A percentile compares a stretch with the other conserved stretches of the same genome.
These are phyloP conservation scores for Sporophila hypoxantha DNA, from an alignment of 2,113 vertebrate genomes.

Conservation along the genomic window DNA sequence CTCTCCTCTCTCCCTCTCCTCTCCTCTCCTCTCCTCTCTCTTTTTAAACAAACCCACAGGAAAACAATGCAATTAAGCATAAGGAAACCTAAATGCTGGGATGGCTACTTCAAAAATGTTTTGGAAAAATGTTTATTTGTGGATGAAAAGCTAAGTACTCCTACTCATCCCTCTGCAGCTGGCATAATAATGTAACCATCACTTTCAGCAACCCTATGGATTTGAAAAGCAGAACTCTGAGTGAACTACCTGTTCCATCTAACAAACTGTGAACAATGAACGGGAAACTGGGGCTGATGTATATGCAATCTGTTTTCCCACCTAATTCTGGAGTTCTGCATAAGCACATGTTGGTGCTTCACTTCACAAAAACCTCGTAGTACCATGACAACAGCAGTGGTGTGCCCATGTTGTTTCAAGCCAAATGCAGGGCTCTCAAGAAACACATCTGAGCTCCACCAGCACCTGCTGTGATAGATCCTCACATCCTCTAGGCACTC, in stretches of 20 bases:
- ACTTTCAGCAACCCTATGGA: neutral
- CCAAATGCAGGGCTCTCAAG: rapidly evolving
- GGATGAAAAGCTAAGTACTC: neutral
- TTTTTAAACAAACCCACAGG: neutral
- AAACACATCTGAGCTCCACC: neutral
- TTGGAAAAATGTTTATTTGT: neutral
- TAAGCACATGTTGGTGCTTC: neutral
- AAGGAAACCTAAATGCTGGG: neutral
- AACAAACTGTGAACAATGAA: neutral
- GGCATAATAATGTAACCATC: neutral
- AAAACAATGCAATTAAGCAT: neutral
- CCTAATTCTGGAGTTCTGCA: neutral
- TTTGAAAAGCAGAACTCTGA: neutral
- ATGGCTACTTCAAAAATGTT: neutral
- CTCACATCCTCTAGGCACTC: neutral
- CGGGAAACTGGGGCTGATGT: neutral
- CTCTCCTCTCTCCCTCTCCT: neutral
- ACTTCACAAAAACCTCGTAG: rapidly evolving
- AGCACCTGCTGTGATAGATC: neutral
- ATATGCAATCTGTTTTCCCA: neutral
- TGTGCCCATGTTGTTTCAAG: neutral
- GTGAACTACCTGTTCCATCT: neutral
- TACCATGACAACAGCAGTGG: rapidly evolving
- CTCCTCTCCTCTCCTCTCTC: neutral
- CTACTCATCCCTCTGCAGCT: neutral